Evolutionary conservation across 2,113 vertebrate species (phyloP).

Genomic region (Charadrius vociferus): DNA sequence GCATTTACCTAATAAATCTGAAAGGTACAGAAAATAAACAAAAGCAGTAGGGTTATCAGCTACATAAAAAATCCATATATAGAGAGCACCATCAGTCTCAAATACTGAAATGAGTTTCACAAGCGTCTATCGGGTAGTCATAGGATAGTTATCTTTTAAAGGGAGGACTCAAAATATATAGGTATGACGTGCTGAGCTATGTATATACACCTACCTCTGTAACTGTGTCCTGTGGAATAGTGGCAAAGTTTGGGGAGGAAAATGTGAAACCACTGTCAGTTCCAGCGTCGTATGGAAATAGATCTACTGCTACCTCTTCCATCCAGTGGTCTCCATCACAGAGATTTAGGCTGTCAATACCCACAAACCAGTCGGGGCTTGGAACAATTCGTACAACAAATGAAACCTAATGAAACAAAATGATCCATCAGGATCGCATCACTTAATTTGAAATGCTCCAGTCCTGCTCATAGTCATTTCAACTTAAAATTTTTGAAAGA

Average conservation of each 20-base stretch:
- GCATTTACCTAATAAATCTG: background rate
- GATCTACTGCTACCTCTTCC: slow-evolving; percentile 83
- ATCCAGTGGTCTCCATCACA: slow-evolving; percentile 88
- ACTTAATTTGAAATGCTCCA: background rate
- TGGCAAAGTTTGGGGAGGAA: slow-evolving; percentile 97
- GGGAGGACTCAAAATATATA: background rate
- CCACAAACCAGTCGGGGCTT: slow-evolving; percentile 98
- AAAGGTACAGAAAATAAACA: background rate
- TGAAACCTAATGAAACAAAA: slow-evolving; percentile 79
- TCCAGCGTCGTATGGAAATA: slow-evolving; percentile 91
- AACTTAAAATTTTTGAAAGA: background rate
- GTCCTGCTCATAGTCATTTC: background rate
- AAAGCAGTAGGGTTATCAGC: background rate
- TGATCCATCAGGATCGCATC: background rate
- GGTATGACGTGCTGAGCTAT: background rate
- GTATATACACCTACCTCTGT: slow-evolving; percentile 78
- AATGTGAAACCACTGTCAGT: slow-evolving; percentile 98
- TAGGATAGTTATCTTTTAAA: background rate
- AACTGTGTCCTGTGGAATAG: slow-evolving; percentile 92
- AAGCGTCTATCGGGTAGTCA: background rate
- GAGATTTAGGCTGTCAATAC: slow-evolving; percentile 87
- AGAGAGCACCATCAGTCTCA: background rate
- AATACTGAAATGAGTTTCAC: background rate
- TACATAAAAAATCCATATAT: background rate
- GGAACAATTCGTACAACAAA: slow-evolving; percentile 92